Conservation (phyloP, 2,888 invertebrate species). For the Agonopterix subpropinquella region DNA sequence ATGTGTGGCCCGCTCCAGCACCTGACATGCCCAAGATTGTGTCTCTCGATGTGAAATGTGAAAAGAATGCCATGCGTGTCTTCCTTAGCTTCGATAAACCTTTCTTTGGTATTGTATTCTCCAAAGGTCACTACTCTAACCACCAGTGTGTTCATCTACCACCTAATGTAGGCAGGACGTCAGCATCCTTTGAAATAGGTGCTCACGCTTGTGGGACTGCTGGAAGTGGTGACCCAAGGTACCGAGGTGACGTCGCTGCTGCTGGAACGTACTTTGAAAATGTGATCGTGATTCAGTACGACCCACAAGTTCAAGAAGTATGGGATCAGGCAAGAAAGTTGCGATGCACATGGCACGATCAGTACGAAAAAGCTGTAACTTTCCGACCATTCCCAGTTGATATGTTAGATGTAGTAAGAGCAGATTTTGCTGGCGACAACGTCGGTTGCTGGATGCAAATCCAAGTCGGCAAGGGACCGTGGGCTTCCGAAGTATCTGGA, state of each 20-base stretch:
- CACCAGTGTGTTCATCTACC: constrained; percentile 94
- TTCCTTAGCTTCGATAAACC: constrained; percentile 96
- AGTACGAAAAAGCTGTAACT: constrained; percentile 96
- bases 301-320: constrained; percentile 94
- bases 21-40: constrained; percentile 96
- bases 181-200: constrained; percentile 93
- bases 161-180: constrained; percentile 89
- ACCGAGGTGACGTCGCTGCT: constrained; percentile 90
- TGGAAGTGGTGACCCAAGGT: constrained; percentile 94
- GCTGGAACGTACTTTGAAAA: constrained; percentile 96
- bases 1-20: constrained; percentile 90
- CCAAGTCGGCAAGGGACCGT: constrained; percentile 95
- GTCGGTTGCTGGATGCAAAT: constrained; percentile 99
- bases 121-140: constrained; percentile 95
- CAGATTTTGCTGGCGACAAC: constrained; percentile 96
- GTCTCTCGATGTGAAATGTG: constrained; percentile 94
- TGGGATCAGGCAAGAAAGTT: constrained; percentile 96
- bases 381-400: constrained; percentile 96
- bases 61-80: constrained; percentile 95
- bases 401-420: constrained; percentile 95
- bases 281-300: constrained; percentile 94
- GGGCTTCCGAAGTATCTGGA: constrained; percentile 96
- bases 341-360: constrained; percentile 96
- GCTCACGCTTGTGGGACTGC: constrained; percentile 95
- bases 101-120: constrained; percentile 96